Base-by-base conservation (phyloP, 2,113 vertebrate species). In the Oxyura jamaicensis region DNA sequence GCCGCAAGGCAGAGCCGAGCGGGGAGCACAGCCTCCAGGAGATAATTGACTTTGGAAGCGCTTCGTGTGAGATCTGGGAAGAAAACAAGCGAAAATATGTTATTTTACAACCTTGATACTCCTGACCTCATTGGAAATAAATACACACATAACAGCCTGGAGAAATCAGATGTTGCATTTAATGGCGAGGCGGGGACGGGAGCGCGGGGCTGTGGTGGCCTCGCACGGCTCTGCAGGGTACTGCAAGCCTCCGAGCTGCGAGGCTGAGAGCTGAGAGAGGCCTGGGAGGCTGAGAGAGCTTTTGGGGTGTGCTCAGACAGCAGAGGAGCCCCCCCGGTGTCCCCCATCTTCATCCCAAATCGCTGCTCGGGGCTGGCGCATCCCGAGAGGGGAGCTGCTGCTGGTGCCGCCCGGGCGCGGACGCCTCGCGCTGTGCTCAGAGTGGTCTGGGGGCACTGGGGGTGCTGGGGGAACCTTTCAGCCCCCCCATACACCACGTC, bases 101-200 rank as follows among this genome's bases (percentile, higher is more conserved):
- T 97, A 97, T 98, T 98, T 98, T 98, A 98, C 97, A 98, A 97
- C 98, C 97, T 97, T 97, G 97, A 68, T 97, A 91, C 97, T 97
- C 94, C 95, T 96, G 97, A 98, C 97, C 98, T 95, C 97, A 28
- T 71, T 85, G 97, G 96, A 97, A 98, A 98, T 97, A 97, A 97
- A 96, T 90, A 96, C 4, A 90, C 91, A 62, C 83, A 9, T 8
- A 41, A 12, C 58, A 76, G 90, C 56, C 66, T 1, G 62, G 72
- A 83, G 88, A 35, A 13, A 52, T 13, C 33, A 91, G 96, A 83
- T 68, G 83, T 65, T 42, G 58, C 74, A 6, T 59, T 50, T 5
- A 4, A 18, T 3, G 63, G 69, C 4, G 63, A 41, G 55, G 42
- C 3, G 21, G 52, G 46, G 31, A 13, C 0, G 48, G 80, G 41